Percentiles rank a stretch among this genome's conserved stretches.
phyloP scores from a whole-genome alignment of 2,888 invertebrate species.

The Lepidocyrtoides sp. region DNA sequence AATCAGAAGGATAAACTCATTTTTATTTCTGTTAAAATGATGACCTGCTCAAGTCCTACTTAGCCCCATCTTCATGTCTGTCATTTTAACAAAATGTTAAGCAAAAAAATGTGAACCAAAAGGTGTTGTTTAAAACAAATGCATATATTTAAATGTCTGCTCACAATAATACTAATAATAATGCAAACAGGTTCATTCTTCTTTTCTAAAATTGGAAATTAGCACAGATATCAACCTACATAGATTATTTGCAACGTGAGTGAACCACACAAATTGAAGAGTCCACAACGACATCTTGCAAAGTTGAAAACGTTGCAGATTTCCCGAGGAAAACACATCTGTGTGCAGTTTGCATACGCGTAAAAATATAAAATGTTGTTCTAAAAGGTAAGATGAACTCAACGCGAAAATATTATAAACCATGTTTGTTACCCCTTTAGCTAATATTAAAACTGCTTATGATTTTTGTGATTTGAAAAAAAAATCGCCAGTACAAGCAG shows the following conservation, averaged over 20 bases:
- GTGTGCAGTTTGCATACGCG: not conserved
- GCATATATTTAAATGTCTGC: not conserved
- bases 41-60: too few relatives aligned
- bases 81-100: conserved; percentile 11
- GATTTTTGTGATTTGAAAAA: conserved; percentile 32
- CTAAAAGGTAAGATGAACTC: conserved; percentile 47
- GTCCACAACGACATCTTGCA: not conserved
- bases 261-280: not conserved
- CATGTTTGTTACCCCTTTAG: not conserved
- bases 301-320: conserved; percentile 16
- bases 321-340: conserved; percentile 7
- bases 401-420: not conserved
- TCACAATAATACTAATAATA: not conserved
- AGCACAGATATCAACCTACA: conserved; percentile 57
- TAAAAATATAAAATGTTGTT: not conserved
- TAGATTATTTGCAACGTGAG: conserved; percentile 60
- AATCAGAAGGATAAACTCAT: too few relatives aligned
- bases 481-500: not conserved
- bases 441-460: not conserved
- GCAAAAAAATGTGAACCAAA: not conserved
- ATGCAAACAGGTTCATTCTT: conserved; percentile 42
- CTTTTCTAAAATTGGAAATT: conserved; percentile 41
- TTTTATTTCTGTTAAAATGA: too few relatives aligned
- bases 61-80: conserved; percentile 4
- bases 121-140: not conserved